A percentile compares a stretch with the other conserved stretches of the same genome.
Conservation (phyloP, 2,888 invertebrate genomes). For the Bellardia bayeri region DNA sequence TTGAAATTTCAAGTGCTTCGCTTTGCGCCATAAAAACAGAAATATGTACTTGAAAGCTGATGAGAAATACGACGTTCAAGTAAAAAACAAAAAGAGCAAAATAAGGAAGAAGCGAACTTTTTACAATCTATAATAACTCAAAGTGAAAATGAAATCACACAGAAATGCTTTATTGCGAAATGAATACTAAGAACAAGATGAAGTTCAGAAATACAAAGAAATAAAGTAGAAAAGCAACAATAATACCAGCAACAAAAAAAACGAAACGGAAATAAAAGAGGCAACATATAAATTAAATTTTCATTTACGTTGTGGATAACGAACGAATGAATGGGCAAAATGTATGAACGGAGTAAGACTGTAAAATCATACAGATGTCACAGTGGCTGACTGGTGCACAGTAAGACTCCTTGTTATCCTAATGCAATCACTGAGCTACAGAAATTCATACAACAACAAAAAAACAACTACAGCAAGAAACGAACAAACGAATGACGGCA, state of each 20-base stretch:
- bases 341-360: conserved; percentile 17
- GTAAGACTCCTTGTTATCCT: conserved; percentile 64
- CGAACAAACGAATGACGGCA: conserved; percentile 24
- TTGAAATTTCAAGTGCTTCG: conserved; percentile 61
- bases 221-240: conserved; percentile 20
- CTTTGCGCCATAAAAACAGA: conserved; percentile 21
- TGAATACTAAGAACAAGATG: conserved; percentile 23
- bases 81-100: not conserved
- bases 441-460: conserved; percentile 11
- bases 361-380: conserved; percentile 62
- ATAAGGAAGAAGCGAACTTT: conserved; percentile 14
- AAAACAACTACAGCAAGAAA: conserved; percentile 15
- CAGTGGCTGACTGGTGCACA: conserved; percentile 17
- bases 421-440: conserved; percentile 64
- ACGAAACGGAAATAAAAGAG: conserved; percentile 51
- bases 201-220: conserved; percentile 37
- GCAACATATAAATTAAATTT: conserved; percentile 70
- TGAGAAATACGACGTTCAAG: not conserved
- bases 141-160: conserved; percentile 69
- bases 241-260: not conserved
- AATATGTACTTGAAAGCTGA: conserved; percentile 1
- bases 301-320: conserved; percentile 66
- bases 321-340: conserved; percentile 45
- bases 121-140: conserved; percentile 69
- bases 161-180: conserved; percentile 42